Percentiles rank a stretch among this genome's conserved stretches.
These are phyloP conservation scores for Gopherus flavomarginatus DNA, from an alignment of 2,113 vertebrate genomes.

Conservation along the genomic window DNA sequence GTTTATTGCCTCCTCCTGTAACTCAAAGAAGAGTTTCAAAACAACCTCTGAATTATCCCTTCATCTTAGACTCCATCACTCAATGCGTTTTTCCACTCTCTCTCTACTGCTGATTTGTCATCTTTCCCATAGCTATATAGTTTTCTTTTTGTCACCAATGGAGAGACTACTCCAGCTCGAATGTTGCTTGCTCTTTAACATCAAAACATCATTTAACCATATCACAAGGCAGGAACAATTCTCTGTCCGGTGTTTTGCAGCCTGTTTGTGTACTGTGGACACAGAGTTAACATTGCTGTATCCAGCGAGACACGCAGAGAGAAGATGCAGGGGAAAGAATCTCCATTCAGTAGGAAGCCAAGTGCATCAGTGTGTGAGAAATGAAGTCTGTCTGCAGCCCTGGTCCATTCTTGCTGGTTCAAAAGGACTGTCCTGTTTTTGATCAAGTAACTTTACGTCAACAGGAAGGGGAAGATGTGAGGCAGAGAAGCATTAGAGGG, in stretches of 20 bases:
- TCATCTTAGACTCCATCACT: not conserved
- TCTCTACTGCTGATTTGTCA: not conserved
- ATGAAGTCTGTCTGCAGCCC: not conserved
- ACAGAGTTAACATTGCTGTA: rapidly evolving
- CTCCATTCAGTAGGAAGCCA: not conserved
- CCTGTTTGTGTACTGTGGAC: not conserved
- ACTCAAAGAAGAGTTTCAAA: not conserved
- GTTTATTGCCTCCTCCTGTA: not conserved
- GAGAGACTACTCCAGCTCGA: not conserved
- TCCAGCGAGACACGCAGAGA: not conserved
- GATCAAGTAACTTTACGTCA: not conserved
- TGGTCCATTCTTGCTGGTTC: not conserved
- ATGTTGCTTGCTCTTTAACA: not conserved
- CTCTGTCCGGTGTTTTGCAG: not conserved
- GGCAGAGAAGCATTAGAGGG: not conserved
- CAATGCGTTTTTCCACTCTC: not conserved
- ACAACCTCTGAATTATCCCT: not conserved
- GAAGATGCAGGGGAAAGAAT: not conserved
- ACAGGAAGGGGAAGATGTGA: not conserved
- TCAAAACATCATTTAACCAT: rapidly evolving
- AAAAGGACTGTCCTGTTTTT: not conserved
- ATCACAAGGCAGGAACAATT: not conserved
- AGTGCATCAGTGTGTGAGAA: not conserved
- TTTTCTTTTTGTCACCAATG: not conserved
- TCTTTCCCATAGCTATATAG: not conserved